Conservation (phyloP, 2,797 vertebrate species). For the Netta rufina region DNA sequence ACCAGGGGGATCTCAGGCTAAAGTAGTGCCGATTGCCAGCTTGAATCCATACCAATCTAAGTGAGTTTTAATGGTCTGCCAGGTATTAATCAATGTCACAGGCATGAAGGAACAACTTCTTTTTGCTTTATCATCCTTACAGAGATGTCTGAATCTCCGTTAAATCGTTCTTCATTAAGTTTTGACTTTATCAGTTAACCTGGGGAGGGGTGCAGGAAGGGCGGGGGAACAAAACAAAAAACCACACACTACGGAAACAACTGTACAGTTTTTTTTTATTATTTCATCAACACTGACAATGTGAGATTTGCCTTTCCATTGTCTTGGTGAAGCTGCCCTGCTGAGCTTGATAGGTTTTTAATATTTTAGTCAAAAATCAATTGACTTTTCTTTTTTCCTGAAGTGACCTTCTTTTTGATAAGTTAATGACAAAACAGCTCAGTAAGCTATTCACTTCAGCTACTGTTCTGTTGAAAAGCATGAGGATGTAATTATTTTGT, state of each 20-base stretch:
- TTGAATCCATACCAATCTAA: conserved; percentile 97
- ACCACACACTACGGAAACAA: neutral
- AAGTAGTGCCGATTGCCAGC: conserved; percentile 94
- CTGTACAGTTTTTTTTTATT: neutral
- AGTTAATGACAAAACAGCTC: conserved; percentile 55
- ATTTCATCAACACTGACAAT: neutral
- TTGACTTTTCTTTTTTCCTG: neutral
- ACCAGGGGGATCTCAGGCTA: conserved; percentile 85
- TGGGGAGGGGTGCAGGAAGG: neutral
- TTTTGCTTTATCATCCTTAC: neutral
- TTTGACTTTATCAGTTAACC: neutral
- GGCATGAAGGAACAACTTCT: neutral
- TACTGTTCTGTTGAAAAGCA: conserved; percentile 59
- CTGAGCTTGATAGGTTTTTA: conserved; percentile 24
- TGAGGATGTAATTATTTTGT: conserved; percentile 65
- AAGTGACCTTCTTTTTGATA: conserved; percentile 34
- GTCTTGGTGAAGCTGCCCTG: conserved; percentile 1
- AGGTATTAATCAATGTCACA: neutral
- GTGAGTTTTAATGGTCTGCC: conserved; percentile 79
- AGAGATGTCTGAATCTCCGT: neutral
- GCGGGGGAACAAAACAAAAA: neutral
- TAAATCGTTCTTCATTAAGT: neutral
- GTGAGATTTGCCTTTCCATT: conserved; percentile 6
- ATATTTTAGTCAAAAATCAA: conserved; percentile 35
- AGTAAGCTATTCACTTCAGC: conserved; percentile 42